Percentiles rank a stretch among this genome's conserved stretches.
These are phyloP conservation scores for Agrotis clavis DNA, from an alignment of 2,888 invertebrate species.

Conservation along the genomic window DNA sequence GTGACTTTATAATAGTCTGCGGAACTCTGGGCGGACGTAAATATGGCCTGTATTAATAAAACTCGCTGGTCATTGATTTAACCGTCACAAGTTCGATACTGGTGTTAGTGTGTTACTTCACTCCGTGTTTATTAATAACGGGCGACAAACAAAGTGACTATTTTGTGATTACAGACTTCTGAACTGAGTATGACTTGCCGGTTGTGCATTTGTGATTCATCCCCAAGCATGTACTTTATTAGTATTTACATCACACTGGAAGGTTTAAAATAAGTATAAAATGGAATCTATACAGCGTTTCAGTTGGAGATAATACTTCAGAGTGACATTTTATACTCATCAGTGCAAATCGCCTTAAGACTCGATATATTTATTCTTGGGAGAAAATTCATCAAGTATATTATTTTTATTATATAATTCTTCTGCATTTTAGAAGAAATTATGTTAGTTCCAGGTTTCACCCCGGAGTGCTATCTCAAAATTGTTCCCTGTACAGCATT, in stretches of 20 bases:
- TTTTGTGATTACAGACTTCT: constrained; percentile 36
- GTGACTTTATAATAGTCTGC: background rate
- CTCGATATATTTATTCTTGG: background rate
- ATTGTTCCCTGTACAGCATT: constrained; percentile 14
- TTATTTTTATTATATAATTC: too few species aligned
- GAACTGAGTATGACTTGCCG: constrained; percentile 6
- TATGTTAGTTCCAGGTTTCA: background rate
- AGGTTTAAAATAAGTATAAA: constrained; percentile 8
- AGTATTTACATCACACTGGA: constrained; percentile 41
- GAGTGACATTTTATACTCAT: background rate
- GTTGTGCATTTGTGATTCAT: constrained; percentile 30
- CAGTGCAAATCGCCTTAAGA: background rate
- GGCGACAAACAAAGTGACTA: constrained; percentile 21
- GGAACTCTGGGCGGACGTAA: background rate
- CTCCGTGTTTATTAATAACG: background rate
- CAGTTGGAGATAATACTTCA: constrained; percentile 10
- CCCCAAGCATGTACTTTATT: constrained; percentile 2
- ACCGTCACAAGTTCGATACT: background rate
- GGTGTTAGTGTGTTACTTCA: constrained; percentile 1
- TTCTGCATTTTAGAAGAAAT: background rate
- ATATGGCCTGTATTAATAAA: background rate
- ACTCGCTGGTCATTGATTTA: background rate
- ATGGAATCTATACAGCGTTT: constrained; percentile 3
- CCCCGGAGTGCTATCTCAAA: background rate
- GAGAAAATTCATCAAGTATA: background rate